Conservation (phyloP, 2,797 vertebrate species). For the Fringilla coelebs region DNA sequence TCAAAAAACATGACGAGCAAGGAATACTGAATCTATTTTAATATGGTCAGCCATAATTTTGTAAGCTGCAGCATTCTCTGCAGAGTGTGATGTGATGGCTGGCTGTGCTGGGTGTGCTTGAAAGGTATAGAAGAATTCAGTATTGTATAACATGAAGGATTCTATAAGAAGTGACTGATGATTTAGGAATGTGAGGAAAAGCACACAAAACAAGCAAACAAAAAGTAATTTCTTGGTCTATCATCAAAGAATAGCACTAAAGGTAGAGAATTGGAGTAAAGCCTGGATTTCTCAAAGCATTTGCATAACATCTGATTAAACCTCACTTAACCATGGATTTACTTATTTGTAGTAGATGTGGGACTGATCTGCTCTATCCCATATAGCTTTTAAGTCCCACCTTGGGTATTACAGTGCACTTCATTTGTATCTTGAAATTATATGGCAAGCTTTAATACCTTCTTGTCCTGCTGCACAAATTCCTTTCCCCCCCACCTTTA, state of each 20-base stretch:
- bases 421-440: not conserved
- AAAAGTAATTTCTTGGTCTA: not conserved
- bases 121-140: not conserved
- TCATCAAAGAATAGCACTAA: not conserved
- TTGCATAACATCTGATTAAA: not conserved
- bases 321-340: not conserved
- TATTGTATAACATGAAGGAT: not conserved
- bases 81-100: accelerated
- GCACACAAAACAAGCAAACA: not conserved
- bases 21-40: not conserved
- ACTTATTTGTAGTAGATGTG: not conserved
- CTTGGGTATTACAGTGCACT: not conserved
- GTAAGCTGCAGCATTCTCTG: not conserved
- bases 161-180: not conserved
- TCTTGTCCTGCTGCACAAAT: not conserved
- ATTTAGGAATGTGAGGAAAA: not conserved
- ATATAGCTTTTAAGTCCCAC: not conserved
- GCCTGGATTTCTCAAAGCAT: not conserved
- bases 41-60: not conserved
- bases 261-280: not conserved
- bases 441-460: not conserved
- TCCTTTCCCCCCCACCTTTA: not conserved
- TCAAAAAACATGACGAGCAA: not conserved
- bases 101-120: not conserved
- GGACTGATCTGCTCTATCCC: not conserved